Conservation (phyloP, 2,113 vertebrate genomes). For the Myotis lucifugus region DNA sequence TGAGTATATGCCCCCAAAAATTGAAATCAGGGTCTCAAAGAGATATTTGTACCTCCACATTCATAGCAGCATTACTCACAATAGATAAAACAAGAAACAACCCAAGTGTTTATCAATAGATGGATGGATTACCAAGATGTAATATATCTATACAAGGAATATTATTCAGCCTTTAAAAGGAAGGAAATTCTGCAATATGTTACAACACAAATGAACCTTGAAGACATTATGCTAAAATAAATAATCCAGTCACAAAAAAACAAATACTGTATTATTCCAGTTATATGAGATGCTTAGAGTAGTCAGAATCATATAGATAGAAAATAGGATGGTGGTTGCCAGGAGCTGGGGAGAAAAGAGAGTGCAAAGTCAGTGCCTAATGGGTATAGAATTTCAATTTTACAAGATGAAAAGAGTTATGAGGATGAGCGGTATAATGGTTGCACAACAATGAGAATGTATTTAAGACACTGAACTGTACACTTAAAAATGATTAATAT, state of each 20-base stretch:
- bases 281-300: neutral
- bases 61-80: neutral
- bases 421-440: neutral
- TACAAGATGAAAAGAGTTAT: neutral
- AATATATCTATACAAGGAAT: neutral
- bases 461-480: neutral
- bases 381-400: neutral
- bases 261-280: neutral
- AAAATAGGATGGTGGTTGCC: neutral
- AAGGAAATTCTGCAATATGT: neutral
- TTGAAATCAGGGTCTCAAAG: neutral
- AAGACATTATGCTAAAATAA: neutral
- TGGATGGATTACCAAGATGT: neutral
- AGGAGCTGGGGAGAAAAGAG: neutral
- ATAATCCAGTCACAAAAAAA: constrained; percentile 14
- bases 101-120: neutral
- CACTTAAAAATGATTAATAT: neutral
- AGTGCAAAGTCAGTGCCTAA: neutral
- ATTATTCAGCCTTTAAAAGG: neutral
- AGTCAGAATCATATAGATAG: neutral
- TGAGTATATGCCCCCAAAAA: neutral
- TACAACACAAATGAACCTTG: neutral
- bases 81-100: neutral
- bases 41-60: neutral
- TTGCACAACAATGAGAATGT: neutral